Base-by-base conservation (phyloP, 1,140 invertebrate species). In the Druon quercuslanigerum region DNA sequence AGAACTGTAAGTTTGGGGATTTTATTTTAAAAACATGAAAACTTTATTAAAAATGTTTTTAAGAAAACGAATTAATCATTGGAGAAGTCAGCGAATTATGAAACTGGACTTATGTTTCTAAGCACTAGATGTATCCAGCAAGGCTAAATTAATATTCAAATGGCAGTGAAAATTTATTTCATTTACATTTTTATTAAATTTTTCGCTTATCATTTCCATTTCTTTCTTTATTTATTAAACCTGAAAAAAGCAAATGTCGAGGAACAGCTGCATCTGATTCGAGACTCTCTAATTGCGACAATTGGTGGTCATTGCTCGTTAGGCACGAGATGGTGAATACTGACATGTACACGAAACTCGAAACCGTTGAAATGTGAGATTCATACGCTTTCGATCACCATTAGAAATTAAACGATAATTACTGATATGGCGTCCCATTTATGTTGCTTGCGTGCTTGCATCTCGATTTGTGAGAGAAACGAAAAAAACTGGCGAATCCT, bases 241-340 rank as follows among this genome's bases (percentile, higher is more conserved):
- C 25, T 33, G 40, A 66, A 66, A 66, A 66, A 66, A 57, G 56
- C 33, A 25, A 66, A 66, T 66, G 14, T 66, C 25, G 7, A 66
- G 60, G 72, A 82, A 75, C 82, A 82, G 81, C 82, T 78, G 80
- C 82, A 40, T 74, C 57, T 78, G 78, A 82, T 75, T 78, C 71
- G 73, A 72, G 72, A 50, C 60, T 79, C 54, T 80, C 54, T 78
- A 82, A 82, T 82, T 80, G 78, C 72, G 71, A 76, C 81, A 83
- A 83, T 83, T 83, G 76, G 57, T 60, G 46, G 74, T 83, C 76
- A 80, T 77, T 80, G 80, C 80, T 78, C 14, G n/a, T 78, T 14
- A 74, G 17, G 56, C 75, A 79, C 71, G 75, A 75, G 73, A 51
- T 12, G 17, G 40, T 46, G 40, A 46, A 9, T 46, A 46, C 40